Conservation (phyloP, 2,888 invertebrate species). For the Phlogophora meticulosa region DNA sequence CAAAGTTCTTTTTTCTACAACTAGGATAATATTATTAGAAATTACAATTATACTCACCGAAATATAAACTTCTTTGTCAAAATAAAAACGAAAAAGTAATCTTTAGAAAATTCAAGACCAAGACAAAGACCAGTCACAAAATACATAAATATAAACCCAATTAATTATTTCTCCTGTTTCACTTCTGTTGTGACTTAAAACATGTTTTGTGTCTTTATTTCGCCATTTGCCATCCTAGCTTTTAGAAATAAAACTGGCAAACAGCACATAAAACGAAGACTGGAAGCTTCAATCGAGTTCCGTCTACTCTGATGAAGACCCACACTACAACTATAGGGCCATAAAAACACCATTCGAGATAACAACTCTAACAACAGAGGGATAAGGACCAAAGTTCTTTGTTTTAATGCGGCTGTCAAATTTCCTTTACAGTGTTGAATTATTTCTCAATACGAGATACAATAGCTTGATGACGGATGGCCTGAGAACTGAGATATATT, state of each 20-base stretch:
- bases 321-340: conserved; percentile 34
- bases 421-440: conserved; percentile 64
- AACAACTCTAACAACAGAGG: conserved; percentile 35
- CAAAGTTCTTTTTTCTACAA: no score
- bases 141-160: conserved; percentile 24
- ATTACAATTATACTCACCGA: background rate
- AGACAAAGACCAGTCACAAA: background rate
- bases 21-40: background rate
- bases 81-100: background rate
- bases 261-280: conserved; percentile 58
- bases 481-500: conserved; percentile 45
- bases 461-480: conserved; percentile 58
- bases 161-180: conserved; percentile 46
- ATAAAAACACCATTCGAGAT: conserved; percentile 49
- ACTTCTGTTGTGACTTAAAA: conserved; percentile 35
- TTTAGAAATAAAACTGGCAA: conserved; percentile 58
- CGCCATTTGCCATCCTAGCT: conserved; percentile 45
- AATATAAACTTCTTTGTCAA: background rate
- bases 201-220: conserved; percentile 47
- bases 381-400: conserved; percentile 47
- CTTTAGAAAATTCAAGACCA: background rate
- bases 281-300: conserved; percentile 55
- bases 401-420: conserved; percentile 55
- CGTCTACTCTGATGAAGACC: conserved; percentile 49
- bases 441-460: conserved; percentile 56